Evolutionary conservation across 2,113 vertebrate genomes (phyloP).

Genomic region (Notarius lentiginosus): DNA sequence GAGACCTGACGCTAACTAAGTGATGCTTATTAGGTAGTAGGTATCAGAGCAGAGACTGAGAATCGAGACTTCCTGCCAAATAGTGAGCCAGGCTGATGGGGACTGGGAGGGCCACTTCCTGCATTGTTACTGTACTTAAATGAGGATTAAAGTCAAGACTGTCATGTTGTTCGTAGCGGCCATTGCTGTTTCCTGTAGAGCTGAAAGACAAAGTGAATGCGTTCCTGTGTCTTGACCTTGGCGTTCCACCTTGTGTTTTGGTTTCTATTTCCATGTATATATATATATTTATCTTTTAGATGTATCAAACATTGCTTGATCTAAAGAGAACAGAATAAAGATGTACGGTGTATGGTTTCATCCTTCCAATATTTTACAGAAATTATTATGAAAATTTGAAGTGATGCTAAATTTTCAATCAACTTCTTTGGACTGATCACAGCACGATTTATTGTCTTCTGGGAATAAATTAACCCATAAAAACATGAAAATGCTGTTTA

Average conservation of each 20-base stretch:
- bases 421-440: neutral
- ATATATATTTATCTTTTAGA: neutral
- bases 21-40: slow-evolving; percentile 60
- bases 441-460: neutral
- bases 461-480: neutral
- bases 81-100: slow-evolving; percentile 72
- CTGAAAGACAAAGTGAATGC: slow-evolving; percentile 4
- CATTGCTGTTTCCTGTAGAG: slow-evolving; percentile 57
- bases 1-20: slow-evolving; percentile 29
- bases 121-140: slow-evolving; percentile 73
- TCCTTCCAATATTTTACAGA: neutral
- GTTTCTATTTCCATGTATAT: slow-evolving; percentile 26
- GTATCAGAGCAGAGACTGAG: slow-evolving; percentile 67
- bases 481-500: neutral
- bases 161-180: slow-evolving; percentile 67
- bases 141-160: slow-evolving; percentile 74
- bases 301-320: neutral
- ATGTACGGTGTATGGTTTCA: neutral
- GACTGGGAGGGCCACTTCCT: slow-evolving; percentile 76
- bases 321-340: neutral
- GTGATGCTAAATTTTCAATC: neutral
- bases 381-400: neutral
- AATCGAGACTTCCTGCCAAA: slow-evolving; percentile 76
- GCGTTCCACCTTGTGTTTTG: neutral
- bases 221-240: slow-evolving; percentile 15